Percentiles rank a stretch among this genome's conserved stretches.
phyloP scores from a whole-genome alignment of 2,797 vertebrate species.

The Betta splendens region DNA sequence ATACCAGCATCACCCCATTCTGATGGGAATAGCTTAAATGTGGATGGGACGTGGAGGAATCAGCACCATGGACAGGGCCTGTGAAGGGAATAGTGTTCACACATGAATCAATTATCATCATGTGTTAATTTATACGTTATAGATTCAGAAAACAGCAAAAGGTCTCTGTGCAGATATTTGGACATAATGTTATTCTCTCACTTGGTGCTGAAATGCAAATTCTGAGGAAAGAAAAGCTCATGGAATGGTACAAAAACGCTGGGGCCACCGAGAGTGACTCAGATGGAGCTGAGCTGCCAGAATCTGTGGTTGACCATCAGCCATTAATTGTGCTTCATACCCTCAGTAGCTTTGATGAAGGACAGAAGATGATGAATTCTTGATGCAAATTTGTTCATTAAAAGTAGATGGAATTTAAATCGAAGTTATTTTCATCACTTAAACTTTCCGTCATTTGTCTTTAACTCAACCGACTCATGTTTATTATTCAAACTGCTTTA shows the following conservation, averaged over 20 bases:
- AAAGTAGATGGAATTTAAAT: too few relatives aligned
- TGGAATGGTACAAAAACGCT: neutral
- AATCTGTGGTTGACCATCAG: neutral
- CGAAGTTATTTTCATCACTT: too few relatives aligned
- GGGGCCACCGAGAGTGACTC: too few relatives aligned
- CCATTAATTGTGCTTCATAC: neutral
- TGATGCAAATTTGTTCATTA: too few relatives aligned
- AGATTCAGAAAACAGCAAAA: too few relatives aligned
- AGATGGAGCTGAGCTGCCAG: neutral
- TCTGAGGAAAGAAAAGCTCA: neutral
- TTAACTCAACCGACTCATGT: too few relatives aligned
- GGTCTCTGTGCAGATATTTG: neutral
- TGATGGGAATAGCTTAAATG: neutral
- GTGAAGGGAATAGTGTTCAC: neutral
- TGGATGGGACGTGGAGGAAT: neutral
- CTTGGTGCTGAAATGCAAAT: neutral
- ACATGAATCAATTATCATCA: neutral
- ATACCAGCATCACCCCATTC: neutral
- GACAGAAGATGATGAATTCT: too few relatives aligned
- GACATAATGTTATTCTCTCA: neutral
- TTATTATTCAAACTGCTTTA: too few relatives aligned
- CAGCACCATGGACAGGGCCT: too few relatives aligned
- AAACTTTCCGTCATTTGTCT: too few relatives aligned
- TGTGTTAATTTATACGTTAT: too few relatives aligned
- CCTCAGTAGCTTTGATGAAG: neutral